Evolutionary conservation across 2,113 vertebrate genomes (phyloP), one percentile per base, ranked within the genome.

Genomic region (Platycercus adscitus): DNA sequence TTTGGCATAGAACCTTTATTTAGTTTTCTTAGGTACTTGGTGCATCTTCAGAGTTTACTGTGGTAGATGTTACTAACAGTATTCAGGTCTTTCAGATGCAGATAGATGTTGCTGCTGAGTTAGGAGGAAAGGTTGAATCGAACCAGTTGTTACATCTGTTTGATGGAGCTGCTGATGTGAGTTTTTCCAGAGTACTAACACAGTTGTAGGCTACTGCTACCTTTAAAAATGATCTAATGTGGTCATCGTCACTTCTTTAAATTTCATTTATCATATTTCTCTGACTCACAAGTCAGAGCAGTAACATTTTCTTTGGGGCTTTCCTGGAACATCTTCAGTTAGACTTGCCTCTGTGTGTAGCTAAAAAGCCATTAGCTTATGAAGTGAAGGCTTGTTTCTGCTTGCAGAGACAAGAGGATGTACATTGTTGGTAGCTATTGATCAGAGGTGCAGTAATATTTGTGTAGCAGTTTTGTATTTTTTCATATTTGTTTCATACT

Each of bases 361-460:
- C 37, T n/a, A 63, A 75, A 20, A 77, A 28, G 41, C 49, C 24
- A 2, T 10, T 6, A 2, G 11, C 1, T 7, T 33, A 3, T 3
- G n/a, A 41, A 46, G 26, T 21, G 79, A 63, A 7, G 73, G 56
- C 79, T 43, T 53, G 37, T 39, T 56, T 26, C 49, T 84, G 77
- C 81, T 18, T 31, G 56, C 75, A 25, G 20, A 25, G 63, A 6
- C 3, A 3, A 24, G 21, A 66, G 28, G 18, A 10, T 19, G n/a
- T 23, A 3, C 2, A 4, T 19, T 56, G 46, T 4, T 41, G 61
- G 26, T 53, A 13, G 50, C 31, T 53, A 6, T 12, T 21, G 63
- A 7, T 60, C 2, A 35, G 10, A 35, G 56, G 0, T 29, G 14
- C 3, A 1, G 43, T 52, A 2, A 2, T 18, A 12, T 39, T 84